These are phyloP conservation scores for Epinephelus fuscoguttatus DNA, from an alignment of 2,113 vertebrate genomes.

Conservation along the genomic window DNA sequence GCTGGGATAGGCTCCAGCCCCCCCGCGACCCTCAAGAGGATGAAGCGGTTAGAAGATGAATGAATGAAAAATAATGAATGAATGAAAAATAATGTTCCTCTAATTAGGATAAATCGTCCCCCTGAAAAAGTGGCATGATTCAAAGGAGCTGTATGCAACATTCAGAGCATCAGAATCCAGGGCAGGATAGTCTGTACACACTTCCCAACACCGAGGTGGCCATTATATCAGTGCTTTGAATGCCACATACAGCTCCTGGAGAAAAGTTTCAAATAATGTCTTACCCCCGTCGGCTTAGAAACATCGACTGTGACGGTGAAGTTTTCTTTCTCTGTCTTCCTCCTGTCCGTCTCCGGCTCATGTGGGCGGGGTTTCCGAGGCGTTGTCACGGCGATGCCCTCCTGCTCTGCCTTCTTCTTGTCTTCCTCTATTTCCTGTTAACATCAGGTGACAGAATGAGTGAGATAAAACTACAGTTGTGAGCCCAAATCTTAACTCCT, in stretches of 20 bases:
- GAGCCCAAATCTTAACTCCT: neutral
- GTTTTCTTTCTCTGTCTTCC: constrained; percentile 86
- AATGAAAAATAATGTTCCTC: no score
- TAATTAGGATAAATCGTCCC: neutral
- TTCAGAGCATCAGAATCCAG: no score
- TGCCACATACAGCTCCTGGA: no score
- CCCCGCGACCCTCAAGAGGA: no score
- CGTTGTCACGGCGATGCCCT: constrained; percentile 90
- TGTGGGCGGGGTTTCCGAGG: constrained; percentile 83
- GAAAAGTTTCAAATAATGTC: neutral
- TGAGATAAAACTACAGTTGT: neutral
- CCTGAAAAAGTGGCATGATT: neutral
- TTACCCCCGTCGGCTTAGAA: constrained; percentile 75
- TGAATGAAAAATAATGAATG: no score
- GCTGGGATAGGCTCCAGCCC: no score
- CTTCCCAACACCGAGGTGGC: no score
- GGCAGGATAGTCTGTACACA: no score
- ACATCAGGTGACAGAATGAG: neutral
- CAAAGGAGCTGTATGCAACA: neutral
- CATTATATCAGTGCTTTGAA: no score
- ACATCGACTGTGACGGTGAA: constrained; percentile 83
- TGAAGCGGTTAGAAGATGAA: no score
- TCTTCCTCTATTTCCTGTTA: constrained; percentile 94
- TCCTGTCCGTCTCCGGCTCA: constrained; percentile 75
- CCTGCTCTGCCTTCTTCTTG: constrained; percentile 90